Percentiles rank a stretch among this genome's conserved stretches.
Conservation (phyloP, 2,888 invertebrate genomes). For the Xestia xanthographa region DNA sequence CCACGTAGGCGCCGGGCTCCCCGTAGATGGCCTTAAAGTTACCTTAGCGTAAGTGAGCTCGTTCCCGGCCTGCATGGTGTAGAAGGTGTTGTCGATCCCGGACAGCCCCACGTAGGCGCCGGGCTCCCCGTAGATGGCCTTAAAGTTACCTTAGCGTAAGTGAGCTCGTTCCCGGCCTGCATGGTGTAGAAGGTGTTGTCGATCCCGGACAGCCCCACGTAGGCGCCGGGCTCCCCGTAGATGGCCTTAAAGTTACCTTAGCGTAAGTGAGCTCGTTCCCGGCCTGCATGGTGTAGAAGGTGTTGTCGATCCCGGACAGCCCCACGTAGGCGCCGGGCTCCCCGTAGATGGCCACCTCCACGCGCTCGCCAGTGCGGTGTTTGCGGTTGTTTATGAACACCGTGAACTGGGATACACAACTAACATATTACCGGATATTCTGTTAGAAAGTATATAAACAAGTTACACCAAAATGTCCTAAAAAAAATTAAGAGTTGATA, state of each 20-base stretch:
- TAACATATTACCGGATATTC: not conserved
- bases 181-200: conserved; percentile 97
- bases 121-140: conserved; percentile 98
- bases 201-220: conserved; percentile 97
- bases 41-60: conserved; percentile 96
- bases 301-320: conserved; percentile 96
- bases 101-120: conserved; percentile 98
- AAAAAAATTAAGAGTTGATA: not conserved
- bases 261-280: conserved; percentile 97
- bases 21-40: conserved; percentile 94
- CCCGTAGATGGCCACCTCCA: conserved; percentile 98
- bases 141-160: conserved; percentile 93
- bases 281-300: conserved; percentile 97
- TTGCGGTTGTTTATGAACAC: conserved; percentile 97
- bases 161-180: conserved; percentile 97
- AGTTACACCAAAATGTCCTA: too few relatives aligned
- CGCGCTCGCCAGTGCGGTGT: conserved; percentile 97
- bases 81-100: conserved; percentile 96
- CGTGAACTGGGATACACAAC: conserved; percentile 91
- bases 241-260: conserved; percentile 94
- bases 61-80: conserved; percentile 98
- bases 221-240: conserved; percentile 98
- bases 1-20: conserved; percentile 98
- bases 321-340: conserved; percentile 98
- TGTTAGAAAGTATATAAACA: not conserved